Base-by-base conservation (phyloP, 2,797 vertebrate genomes). In the Diplodus puntazzo region DNA sequence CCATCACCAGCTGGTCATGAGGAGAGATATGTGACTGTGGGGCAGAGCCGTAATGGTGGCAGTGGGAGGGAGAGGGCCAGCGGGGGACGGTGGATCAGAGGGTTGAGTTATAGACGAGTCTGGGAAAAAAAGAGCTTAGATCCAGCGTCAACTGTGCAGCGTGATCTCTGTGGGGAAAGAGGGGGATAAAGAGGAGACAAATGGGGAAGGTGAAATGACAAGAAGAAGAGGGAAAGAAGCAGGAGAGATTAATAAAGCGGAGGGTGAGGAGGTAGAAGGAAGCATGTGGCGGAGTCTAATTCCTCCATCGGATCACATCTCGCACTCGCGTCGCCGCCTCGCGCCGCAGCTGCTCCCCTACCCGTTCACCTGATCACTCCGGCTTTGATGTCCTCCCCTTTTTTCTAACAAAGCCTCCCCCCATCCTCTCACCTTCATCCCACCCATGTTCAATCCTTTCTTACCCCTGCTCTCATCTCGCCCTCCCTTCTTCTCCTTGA, bases 381-480 rank as follows among this genome's bases (percentile, higher is more conserved):
- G 0, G 34, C 81, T 87, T 83, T 86, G 73, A 84, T 74, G 65
- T 69, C 13, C 10, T 48, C 64, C 67, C 53, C 53, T 58, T 62
- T 27, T 27, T 27, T 27, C 73, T 59, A 21, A 78, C 66, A 58
- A 82, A 64, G 42, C 73, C 59, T 46, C 58, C 69, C 75, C 42
- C 27, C 14, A 52, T 21, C 61, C 45, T 55, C 80, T 81, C 78
- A 81, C 69, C 83, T 89, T 77, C 73, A 79, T 82, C 75, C 75
- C 74, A 67, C 78, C 43, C 55, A 23, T 69, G 80, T 74, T 86
- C 75, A 64, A 76, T 66, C 77, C 68, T 62, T 16, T 27, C 58
- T 34, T 6, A 21, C 18, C 53, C 66, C 68, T 50, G 34, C 72
- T 75, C 75, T 76, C 72, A 55, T 80, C 65, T 80, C 67, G 4